These are phyloP conservation scores for Rhaphigaster nebulosa DNA, from an alignment of 2,888 invertebrate species.

Conservation along the genomic window DNA sequence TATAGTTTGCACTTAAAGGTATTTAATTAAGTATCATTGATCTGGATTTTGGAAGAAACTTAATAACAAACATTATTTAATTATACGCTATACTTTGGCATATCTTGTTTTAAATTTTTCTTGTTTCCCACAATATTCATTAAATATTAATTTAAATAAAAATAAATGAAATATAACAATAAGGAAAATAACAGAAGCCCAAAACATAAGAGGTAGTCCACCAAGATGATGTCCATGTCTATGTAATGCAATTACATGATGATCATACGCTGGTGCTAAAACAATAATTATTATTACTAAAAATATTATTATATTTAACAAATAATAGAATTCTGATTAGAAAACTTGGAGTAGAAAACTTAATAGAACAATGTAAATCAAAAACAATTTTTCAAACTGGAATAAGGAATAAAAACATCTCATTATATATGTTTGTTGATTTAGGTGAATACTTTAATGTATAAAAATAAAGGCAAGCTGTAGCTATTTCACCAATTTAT, in stretches of 20 bases:
- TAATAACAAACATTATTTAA: constrained; percentile 19
- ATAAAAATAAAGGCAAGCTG: too few species aligned
- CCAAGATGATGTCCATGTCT: constrained; percentile 91
- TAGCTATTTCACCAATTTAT: too few species aligned
- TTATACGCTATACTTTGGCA: constrained; percentile 75
- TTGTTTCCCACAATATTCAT: constrained; percentile 85
- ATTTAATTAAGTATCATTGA: not conserved
- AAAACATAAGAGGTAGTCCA: constrained; percentile 91
- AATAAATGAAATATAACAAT: constrained; percentile 94
- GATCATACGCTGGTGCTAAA: constrained; percentile 89
- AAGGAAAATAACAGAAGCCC: constrained; percentile 89
- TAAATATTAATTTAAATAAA: constrained; percentile 90
- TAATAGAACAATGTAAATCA: not conserved
- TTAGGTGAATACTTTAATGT: too few species aligned
- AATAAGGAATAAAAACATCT: too few species aligned
- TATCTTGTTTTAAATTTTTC: constrained; percentile 79
- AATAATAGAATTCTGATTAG: not conserved
- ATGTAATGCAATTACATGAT: constrained; percentile 90
- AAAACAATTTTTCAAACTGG: too few species aligned
- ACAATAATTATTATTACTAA: not conserved
- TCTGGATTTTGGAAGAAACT: not conserved
- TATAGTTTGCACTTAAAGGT: not conserved
- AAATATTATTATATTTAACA: not conserved
- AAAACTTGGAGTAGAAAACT: not conserved
- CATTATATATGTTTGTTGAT: too few species aligned